Conservation (phyloP, 1,140 invertebrate genomes). For the Nasonia longicornis region DNA sequence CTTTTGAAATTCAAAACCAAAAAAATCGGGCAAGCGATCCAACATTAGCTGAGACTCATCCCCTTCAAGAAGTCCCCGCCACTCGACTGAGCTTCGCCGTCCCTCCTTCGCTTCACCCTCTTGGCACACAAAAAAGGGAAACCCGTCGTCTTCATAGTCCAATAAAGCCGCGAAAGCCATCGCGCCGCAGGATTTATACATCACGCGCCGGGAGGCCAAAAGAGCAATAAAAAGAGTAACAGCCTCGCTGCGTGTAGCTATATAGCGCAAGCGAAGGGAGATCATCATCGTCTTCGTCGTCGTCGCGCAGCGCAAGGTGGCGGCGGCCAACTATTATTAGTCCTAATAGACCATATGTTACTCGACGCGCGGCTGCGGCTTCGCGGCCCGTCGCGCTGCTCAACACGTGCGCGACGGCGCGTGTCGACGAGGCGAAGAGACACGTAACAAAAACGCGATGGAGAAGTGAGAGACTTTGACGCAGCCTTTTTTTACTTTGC, state of each 20-base stretch:
- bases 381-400: slow-evolving; percentile 33
- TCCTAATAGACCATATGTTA: slow-evolving; percentile 66
- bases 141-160: neutral
- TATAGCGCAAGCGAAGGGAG: neutral
- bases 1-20: neutral
- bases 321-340: slow-evolving; percentile 63
- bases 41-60: neutral
- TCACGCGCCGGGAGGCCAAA: neutral
- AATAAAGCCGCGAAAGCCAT: slow-evolving; percentile 28
- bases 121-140: neutral
- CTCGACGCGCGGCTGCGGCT: slow-evolving; percentile 38
- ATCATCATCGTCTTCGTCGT: neutral
- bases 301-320: neutral
- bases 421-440: neutral
- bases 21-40: neutral
- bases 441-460: neutral
- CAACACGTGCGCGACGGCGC: slow-evolving; percentile 2
- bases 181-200: slow-evolving; percentile 15
- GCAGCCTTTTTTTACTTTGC: too few relatives aligned
- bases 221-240: slow-evolving; percentile 7
- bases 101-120: neutral
- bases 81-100: neutral
- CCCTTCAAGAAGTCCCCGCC: neutral
- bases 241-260: neutral
- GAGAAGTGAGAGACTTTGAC: neutral